These are phyloP conservation scores for Orthonevra nobilis DNA, from an alignment of 2,888 invertebrate species.

Conservation along the genomic window DNA sequence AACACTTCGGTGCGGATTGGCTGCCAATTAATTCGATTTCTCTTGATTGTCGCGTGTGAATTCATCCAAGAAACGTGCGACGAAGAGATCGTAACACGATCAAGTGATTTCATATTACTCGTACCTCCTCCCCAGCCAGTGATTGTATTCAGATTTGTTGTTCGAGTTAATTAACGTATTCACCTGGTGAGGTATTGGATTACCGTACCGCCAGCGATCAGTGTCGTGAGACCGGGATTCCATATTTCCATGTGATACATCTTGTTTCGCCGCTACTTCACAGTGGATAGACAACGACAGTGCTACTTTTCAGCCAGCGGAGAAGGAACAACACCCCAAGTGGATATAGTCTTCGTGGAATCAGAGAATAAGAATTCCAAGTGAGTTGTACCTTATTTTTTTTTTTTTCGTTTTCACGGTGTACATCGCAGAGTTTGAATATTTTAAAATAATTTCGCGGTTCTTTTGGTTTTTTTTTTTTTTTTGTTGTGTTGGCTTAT, in stretches of 20 bases:
- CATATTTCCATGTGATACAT: constrained; percentile 57
- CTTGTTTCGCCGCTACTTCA: constrained; percentile 29
- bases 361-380: constrained; percentile 44
- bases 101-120: constrained; percentile 39
- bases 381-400: constrained; percentile 44
- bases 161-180: constrained; percentile 62
- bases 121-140: constrained; percentile 47
- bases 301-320: constrained; percentile 8
- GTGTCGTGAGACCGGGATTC: constrained; percentile 27
- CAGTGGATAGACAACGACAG: constrained; percentile 12
- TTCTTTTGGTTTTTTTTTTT: constrained; percentile 25
- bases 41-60: constrained; percentile 23
- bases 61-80: constrained; percentile 29
- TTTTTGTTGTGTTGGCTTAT: no score
- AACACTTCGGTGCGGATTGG: constrained; percentile 20
- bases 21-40: constrained; percentile 34
- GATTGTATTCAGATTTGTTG: constrained; percentile 29
- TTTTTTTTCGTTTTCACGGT: constrained; percentile 5
- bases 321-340: no score
- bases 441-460: constrained; percentile 47
- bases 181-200: constrained; percentile 60
- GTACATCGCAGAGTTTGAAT: constrained; percentile 26
- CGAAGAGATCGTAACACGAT: constrained; percentile 50
- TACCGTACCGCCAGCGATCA: constrained; percentile 49
- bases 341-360: constrained; percentile 35